Percentiles rank a stretch among this genome's conserved stretches.
Conservation (phyloP, 2,797 vertebrate species). For the Sparidentex hasta region DNA sequence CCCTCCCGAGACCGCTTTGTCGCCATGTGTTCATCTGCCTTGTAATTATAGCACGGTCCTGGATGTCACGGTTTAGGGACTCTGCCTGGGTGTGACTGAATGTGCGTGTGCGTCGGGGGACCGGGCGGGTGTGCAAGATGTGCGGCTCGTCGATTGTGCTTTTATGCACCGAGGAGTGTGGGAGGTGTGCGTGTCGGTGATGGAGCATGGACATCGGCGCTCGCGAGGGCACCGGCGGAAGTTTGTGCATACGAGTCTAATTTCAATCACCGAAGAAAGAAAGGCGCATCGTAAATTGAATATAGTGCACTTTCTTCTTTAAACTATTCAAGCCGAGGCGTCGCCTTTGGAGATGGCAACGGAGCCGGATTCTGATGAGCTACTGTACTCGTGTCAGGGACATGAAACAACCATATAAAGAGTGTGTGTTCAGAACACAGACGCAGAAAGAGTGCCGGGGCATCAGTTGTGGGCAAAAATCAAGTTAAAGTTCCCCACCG, state of each 20-base stretch:
- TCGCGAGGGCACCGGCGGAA: conserved; percentile 23
- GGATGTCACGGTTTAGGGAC: conserved; percentile 85
- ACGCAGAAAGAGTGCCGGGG: conserved; percentile 63
- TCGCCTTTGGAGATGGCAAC: conserved; percentile 70
- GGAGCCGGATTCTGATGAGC: conserved; percentile 67
- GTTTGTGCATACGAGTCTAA: conserved; percentile 28
- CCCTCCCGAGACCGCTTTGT: conserved; percentile 78
- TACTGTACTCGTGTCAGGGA: conserved; percentile 62
- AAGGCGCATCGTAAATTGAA: conserved; percentile 58
- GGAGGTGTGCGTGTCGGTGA: conserved; percentile 1
- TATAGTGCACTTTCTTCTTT: conserved; percentile 55
- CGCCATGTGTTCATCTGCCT: conserved; percentile 88
- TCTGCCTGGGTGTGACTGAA: conserved; percentile 71
- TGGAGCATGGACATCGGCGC: conserved; percentile 23
- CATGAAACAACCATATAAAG: conserved; percentile 76
- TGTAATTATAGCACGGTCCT: conserved; percentile 89
- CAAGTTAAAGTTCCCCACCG: conserved; percentile 72
- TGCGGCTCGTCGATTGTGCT: conserved; percentile 34
- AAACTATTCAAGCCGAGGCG: conserved; percentile 62
- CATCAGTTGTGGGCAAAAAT: conserved; percentile 75
- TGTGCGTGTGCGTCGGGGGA: conserved; percentile 57
- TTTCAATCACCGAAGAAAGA: conserved; percentile 54
- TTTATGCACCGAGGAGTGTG: conserved; percentile 13
- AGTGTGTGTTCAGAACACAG: conserved; percentile 64
- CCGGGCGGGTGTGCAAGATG: conserved; percentile 24